Percentiles rank a stretch among this genome's conserved stretches.
phyloP scores from a whole-genome alignment of 2,888 invertebrate species.

The Diarsia mendica region DNA sequence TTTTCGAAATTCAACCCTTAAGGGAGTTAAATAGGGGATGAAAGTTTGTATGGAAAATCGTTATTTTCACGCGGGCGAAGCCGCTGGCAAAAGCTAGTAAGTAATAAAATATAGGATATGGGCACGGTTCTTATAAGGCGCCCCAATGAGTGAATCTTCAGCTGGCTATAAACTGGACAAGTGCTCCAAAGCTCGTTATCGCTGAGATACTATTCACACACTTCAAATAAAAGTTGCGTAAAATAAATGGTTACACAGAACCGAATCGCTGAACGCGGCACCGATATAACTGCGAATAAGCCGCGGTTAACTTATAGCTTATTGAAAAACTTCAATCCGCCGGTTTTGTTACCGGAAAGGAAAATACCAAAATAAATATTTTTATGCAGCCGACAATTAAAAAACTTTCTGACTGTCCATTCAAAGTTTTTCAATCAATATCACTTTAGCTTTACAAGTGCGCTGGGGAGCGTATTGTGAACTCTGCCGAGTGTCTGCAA shows the following conservation, averaged over 20 bases:
- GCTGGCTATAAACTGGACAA: not conserved
- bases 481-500: not conserved
- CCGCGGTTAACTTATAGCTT: constrained; percentile 35
- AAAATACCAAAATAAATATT: constrained; percentile 40
- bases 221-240: constrained; percentile 47
- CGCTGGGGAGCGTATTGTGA: not conserved
- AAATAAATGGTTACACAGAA: constrained; percentile 39
- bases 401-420: constrained; percentile 11
- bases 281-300: constrained; percentile 28
- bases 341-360: constrained; percentile 11
- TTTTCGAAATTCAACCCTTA: too few species aligned
- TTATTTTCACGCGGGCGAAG: too few species aligned
- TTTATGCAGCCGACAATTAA: constrained; percentile 28
- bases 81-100: too few species aligned
- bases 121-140: not conserved
- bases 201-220: constrained; percentile 24
- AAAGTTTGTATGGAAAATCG: too few species aligned
- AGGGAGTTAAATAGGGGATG: too few species aligned
- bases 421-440: constrained; percentile 37
- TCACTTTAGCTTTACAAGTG: constrained; percentile 2
- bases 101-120: not conserved
- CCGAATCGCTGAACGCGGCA: constrained; percentile 12
- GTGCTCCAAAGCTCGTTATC: not conserved
- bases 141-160: not conserved
- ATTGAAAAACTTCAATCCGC: constrained; percentile 27